phyloP scores from a whole-genome alignment of 2,113 vertebrate genomes.

The Scopus umbretta region DNA sequence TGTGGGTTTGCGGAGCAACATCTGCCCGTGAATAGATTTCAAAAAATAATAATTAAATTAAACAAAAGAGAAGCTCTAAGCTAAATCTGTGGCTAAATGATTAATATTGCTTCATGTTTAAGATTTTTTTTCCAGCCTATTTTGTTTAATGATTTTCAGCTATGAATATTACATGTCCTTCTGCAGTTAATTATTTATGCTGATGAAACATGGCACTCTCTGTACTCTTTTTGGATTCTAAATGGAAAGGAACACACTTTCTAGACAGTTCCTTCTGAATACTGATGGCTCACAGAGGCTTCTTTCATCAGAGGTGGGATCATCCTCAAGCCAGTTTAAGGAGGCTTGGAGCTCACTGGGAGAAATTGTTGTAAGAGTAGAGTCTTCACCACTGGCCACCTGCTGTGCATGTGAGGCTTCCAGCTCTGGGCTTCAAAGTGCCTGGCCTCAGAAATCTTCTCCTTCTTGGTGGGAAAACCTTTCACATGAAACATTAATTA shows the following conservation, averaged over 20 bases:
- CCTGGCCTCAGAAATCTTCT: not conserved
- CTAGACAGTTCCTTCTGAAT: not conserved
- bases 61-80: conserved; percentile 39
- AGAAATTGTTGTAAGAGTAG: not conserved
- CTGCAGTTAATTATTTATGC: conserved; percentile 71
- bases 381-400: not conserved
- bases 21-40: conserved; percentile 35
- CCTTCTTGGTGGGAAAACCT: not conserved
- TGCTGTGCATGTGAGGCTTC: not conserved
- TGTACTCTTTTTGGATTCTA: conserved; percentile 48
- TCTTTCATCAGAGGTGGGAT: not conserved
- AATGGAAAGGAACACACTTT: conserved; percentile 17
- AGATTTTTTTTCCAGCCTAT: conserved; percentile 37
- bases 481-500: not conserved
- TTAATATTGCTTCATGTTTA: conserved; percentile 48
- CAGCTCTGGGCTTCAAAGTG: not conserved
- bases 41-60: conserved; percentile 33
- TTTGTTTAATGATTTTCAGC: conserved; percentile 66
- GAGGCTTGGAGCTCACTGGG: not conserved
- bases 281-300: not conserved
- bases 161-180: conserved; percentile 70
- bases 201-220: conserved; percentile 51
- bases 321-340: not conserved
- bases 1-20: conserved; percentile 24
- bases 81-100: conserved; percentile 50